Base-by-base conservation (phyloP, 2,888 invertebrate genomes). In the Palloptera scutellata region DNA sequence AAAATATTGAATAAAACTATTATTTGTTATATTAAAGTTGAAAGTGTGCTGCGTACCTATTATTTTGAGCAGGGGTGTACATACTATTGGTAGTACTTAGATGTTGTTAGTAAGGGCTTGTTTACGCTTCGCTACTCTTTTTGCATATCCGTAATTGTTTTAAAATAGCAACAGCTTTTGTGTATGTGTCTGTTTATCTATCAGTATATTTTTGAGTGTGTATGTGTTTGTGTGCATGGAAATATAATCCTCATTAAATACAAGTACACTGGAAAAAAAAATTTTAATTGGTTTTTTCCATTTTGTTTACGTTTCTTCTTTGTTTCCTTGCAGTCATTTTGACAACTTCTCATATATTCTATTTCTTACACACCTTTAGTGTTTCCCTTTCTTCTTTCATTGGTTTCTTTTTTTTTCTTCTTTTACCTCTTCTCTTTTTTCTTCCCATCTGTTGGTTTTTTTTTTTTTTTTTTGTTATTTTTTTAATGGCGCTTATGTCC, bases 401-500 rank as follows among this genome's bases (percentile, higher is more conserved):
- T 48, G 5, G 5, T 13, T n/a, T 15, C 5, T 48, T 9, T 57
- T 48, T 48, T 48, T 13, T n/a, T 15, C 5, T 48, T 9, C 6
- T 11, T 13, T 55, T 30, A 10, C 30, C 55, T 20, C n/a, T 30
- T 20, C 30, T 15, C 6, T 61, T 11, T 20, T 48, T 48, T 53
- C 15, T 30, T 62, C 15, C 6, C 6, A 4, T 30, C 6, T 30
- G 2, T 30, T 30, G n/a, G n/a, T 30, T 17, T 42, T 43, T 43
- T 57, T 5, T 3, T 1, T n/a, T 17, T n/a, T 51, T 58, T 64
- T 42, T 51, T 13, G 12, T 48, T 51, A 8, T 64, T 17, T 12
- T 58, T 12, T 55, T 63, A 17, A 17, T 48, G 57, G 51, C 12
- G 20, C 20, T 63, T 54, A 43, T 53, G 52, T 53, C 41, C 41